Conservation (phyloP, 1,140 invertebrate species). For the Bombus confusus region DNA sequence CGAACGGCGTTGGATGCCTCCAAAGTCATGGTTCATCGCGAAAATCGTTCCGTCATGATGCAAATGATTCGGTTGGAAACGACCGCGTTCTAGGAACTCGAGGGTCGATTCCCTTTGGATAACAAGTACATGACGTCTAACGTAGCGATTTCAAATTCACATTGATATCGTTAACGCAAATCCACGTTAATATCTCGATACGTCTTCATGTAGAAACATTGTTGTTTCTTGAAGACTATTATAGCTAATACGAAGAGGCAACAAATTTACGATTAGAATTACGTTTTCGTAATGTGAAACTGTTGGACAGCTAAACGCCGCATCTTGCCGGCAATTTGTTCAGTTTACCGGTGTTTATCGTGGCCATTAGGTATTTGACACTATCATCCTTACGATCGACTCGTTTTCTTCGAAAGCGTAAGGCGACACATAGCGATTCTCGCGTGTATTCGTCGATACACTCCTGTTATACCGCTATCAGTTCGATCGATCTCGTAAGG, state of each 20-base stretch:
- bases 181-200: no score
- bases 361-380: constrained; percentile 48
- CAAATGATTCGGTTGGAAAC: constrained; percentile 5
- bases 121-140: no score
- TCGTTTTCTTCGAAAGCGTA: constrained; percentile 42
- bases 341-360: constrained; percentile 33
- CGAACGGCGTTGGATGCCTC: background rate
- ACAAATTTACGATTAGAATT: no score
- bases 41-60: constrained; percentile 46
- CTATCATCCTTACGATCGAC: constrained; percentile 36
- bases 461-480: background rate
- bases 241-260: no score
- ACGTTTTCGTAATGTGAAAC: constrained; percentile 27
- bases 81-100: constrained; percentile 18
- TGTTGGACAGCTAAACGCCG: constrained; percentile 38
- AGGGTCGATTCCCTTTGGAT: background rate
- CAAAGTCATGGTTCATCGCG: constrained; percentile 25
- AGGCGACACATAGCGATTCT: constrained; percentile 12
- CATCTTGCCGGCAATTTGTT: constrained; percentile 33
- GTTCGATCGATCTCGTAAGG: background rate
- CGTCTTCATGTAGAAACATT: no score
- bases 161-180: no score
- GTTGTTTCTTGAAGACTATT: no score
- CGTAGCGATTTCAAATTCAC: no score
- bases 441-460: background rate